Evolutionary conservation across 2,113 vertebrate species (phyloP).

Genomic region (Eulacestoma nigropectus): DNA sequence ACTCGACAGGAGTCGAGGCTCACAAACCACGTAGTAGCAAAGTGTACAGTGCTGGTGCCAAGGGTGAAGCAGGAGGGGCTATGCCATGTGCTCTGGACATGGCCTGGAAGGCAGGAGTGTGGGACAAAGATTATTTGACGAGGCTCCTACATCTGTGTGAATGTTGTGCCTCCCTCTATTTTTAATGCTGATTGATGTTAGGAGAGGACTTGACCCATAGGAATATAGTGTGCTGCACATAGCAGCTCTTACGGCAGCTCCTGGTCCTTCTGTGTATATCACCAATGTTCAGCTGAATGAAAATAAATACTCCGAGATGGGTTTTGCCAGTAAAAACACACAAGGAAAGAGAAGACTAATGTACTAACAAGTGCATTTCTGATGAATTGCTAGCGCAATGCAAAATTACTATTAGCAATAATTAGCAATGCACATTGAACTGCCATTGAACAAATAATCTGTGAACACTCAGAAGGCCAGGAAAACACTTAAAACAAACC

Average conservation of each 20-base stretch:
- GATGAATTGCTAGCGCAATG: neutral
- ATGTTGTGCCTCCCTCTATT: neutral
- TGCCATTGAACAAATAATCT: neutral
- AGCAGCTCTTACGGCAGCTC: neutral
- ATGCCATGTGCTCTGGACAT: neutral
- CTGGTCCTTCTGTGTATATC: neutral
- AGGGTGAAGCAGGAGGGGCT: neutral
- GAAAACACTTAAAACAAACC: neutral
- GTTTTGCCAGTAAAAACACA: neutral
- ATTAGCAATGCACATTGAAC: neutral
- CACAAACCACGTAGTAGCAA: rapidly evolving
- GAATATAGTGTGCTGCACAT: neutral
- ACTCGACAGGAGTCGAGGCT: rapidly evolving
- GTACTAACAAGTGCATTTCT: neutral
- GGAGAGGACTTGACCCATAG: neutral
- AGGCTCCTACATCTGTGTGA: neutral
- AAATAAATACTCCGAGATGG: neutral
- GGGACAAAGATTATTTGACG: neutral
- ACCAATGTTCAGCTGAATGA: neutral
- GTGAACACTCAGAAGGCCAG: neutral
- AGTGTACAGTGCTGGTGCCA: neutral
- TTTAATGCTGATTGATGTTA: neutral
- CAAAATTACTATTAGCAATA: neutral
- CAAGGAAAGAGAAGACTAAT: neutral
- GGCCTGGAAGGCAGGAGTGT: neutral